Base-by-base conservation (phyloP, 2,797 vertebrate species). In the Malurus splendens region DNA sequence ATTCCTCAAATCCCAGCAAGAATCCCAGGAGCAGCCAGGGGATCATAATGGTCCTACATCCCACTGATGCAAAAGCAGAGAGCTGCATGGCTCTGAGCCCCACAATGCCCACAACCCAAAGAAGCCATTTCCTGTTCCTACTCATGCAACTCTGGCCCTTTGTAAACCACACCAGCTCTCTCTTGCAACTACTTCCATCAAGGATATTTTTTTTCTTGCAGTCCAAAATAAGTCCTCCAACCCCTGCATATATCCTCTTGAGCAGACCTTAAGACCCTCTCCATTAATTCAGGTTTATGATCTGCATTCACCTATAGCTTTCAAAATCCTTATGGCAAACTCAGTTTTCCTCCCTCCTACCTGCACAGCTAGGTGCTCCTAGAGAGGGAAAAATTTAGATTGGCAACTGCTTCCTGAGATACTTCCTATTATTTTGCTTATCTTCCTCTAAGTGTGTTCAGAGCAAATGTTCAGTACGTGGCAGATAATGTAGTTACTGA, bases 341-440 rank as follows among this genome's bases (percentile, higher is more conserved):
- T 83, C 60, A 32, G 25, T 93, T 91, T 83, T 92, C 25, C 14
- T 82, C n/a, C 45, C 47, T 60, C 42, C 50, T 66, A 38, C 20
- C 52, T 57, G 28, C 19, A 39, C 36, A 62, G 27, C 36, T 92
- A 89, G 66, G 54, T 89, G 33, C n/a, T 92, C 62, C 56, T 66
- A 39, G 79, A 94, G 42, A 81, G 27, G 64, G 10, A 76, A 73
- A 64, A 81, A 67, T 50, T 68, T 62, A 89, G 77, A 75, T 33
- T 83, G 89, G 25, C 79, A 94, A 85, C 62, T 74, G 38, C 52
- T 94, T 90, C 65, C 67, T 81, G 85, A 92, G 85, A 71, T 59
- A 22, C 22, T 93, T 83, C 54, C 78, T 90, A 64, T 89, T 94
- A 86, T 90, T 95, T 94, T 89, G 39, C 79, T 96, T 93, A 86